Conservation (phyloP, 2,797 vertebrate genomes). For the Masticophis lateralis region DNA sequence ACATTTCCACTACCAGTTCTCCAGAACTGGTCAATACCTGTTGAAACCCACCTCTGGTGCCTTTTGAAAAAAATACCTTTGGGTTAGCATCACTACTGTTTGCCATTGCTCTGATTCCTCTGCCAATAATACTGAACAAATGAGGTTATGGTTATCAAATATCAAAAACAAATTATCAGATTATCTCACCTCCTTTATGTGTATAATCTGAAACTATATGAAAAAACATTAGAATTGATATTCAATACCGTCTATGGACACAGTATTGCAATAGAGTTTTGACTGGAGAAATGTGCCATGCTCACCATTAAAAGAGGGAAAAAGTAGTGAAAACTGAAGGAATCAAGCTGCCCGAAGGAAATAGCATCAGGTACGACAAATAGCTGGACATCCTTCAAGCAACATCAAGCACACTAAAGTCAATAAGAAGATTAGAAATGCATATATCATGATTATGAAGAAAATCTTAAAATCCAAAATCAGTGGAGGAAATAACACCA, state of each 20-base stretch:
- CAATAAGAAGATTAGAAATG: background rate
- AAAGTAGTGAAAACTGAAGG: no score
- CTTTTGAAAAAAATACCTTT: background rate
- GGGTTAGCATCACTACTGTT: background rate
- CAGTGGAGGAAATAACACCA: background rate
- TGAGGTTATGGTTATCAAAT: background rate
- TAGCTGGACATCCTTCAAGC: no score
- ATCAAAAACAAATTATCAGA: background rate
- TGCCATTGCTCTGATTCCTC: background rate
- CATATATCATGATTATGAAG: background rate
- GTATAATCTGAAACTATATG: background rate
- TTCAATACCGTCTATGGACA: background rate
- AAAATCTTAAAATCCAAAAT: background rate
- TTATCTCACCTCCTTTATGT: background rate
- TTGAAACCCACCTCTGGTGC: no score
- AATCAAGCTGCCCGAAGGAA: no score
- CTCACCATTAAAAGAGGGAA: background rate
- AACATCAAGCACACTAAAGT: background rate
- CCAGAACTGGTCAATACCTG: no score
- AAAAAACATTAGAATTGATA: background rate
- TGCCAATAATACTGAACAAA: background rate
- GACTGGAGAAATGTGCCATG: background rate
- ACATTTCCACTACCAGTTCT: no score
- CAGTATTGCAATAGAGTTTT: background rate
- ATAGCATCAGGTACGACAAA: no score